phyloP scores from a whole-genome alignment of 1,140 invertebrate genomes.

The Whitmania pigra region DNA sequence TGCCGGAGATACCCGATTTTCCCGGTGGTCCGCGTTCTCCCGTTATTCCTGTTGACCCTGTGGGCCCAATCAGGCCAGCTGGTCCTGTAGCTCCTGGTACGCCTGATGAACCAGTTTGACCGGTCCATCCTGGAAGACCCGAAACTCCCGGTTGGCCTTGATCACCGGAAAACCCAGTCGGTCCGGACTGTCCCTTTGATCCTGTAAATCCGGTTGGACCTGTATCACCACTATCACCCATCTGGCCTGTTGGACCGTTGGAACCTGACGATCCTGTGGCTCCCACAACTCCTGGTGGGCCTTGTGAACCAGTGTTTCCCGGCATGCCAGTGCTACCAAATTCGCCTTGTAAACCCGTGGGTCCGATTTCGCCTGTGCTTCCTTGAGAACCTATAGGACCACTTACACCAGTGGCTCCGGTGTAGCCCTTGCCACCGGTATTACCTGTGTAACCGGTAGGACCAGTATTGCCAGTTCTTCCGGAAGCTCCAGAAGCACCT shows the following conservation, averaged over 20 bases:
- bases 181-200: conserved; percentile 42
- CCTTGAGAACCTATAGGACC: not conserved
- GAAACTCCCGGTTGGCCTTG: conserved; percentile 55
- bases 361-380: not conserved
- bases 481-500: not conserved
- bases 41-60: conserved; percentile 26
- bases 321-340: not conserved
- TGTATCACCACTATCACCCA: conserved; percentile 22
- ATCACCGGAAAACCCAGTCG: conserved; percentile 54
- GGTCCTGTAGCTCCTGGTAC: conserved; percentile 1
- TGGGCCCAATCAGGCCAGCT: not conserved
- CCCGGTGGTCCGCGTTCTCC: conserved; percentile 26
- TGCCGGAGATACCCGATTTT: conserved; percentile 6
- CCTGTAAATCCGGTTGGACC: conserved; percentile 35
- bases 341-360: not conserved
- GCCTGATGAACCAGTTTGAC: conserved; percentile 13
- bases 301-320: not conserved
- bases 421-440: not conserved
- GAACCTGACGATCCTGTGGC: not conserved
- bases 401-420: conserved; percentile 4
- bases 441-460: not conserved
- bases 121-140: conserved; percentile 15
- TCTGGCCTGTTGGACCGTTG: not conserved
- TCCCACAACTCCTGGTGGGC: not conserved
- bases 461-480: not conserved